Conservation (phyloP, 2,888 invertebrate genomes). For the Drosophila histrio region DNA sequence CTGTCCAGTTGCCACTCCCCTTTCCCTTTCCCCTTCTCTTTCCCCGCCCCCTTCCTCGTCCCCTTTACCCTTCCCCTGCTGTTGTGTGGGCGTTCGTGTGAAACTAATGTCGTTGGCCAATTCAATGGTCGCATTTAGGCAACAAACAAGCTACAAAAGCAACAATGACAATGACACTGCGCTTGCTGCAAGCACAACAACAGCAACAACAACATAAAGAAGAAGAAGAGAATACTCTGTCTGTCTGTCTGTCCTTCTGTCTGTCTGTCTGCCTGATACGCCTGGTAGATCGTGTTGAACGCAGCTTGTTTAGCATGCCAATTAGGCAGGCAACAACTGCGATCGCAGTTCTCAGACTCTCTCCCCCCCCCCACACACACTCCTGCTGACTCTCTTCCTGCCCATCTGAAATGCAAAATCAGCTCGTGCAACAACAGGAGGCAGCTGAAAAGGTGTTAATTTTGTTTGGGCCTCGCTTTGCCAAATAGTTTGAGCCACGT, state of each 20-base stretch:
- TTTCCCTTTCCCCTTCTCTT: background rate
- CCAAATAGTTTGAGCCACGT: slow-evolving; percentile 83
- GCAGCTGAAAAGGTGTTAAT: slow-evolving; percentile 83
- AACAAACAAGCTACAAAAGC: slow-evolving; percentile 40
- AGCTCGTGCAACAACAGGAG: slow-evolving; percentile 73
- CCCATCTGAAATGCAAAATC: slow-evolving; percentile 82
- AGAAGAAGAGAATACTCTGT: too few relatives aligned
- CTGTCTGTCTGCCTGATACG: slow-evolving; percentile 59
- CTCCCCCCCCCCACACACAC: background rate
- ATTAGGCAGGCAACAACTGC: slow-evolving; percentile 64
- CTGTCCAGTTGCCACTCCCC: background rate
- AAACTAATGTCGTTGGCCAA: slow-evolving; percentile 64
- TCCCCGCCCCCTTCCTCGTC: background rate
- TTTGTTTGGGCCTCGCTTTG: slow-evolving; percentile 55
- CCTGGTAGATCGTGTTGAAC: slow-evolving; percentile 78
- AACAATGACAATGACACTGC: slow-evolving; percentile 48
- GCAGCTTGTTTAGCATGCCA: slow-evolving; percentile 79
- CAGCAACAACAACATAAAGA: too few relatives aligned
- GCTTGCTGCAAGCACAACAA: background rate
- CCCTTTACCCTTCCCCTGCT: background rate
- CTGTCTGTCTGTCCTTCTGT: slow-evolving; percentile 19
- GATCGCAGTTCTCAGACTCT: slow-evolving; percentile 36
- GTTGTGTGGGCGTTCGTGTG: slow-evolving; percentile 74
- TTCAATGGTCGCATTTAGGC: slow-evolving; percentile 53
- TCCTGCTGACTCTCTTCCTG: background rate